Conservation (phyloP, 2,888 invertebrate genomes). For the Andrena trimmerana region DNA sequence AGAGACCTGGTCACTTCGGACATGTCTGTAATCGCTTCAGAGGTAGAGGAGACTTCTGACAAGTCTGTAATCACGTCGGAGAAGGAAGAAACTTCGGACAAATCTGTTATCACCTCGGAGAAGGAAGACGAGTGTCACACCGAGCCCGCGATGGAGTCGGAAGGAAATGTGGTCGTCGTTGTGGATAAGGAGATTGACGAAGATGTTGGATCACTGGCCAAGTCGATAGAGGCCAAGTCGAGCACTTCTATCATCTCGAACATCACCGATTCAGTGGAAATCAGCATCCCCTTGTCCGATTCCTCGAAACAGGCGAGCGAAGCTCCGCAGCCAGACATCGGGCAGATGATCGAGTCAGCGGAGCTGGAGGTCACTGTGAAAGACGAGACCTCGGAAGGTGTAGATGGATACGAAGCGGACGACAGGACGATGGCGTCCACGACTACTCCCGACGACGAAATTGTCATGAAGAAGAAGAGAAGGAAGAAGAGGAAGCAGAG, state of each 20-base stretch:
- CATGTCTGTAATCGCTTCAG: conserved; percentile 29
- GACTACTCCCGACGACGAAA: conserved; percentile 78
- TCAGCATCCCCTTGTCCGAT: conserved; percentile 86
- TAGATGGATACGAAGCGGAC: conserved; percentile 91
- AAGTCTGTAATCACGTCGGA: conserved; percentile 42
- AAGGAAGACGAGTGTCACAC: conserved; percentile 68
- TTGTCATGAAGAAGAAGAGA: conserved; percentile 85
- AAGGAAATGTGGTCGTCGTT: conserved; percentile 44
- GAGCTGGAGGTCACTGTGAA: conserved; percentile 52
- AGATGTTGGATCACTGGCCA: conserved; percentile 60
- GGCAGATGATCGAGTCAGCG: conserved; percentile 69
- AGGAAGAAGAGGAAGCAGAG: conserved; percentile 86
- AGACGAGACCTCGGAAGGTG: conserved; percentile 84
- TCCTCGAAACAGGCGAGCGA: conserved; percentile 86
- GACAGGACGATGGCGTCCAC: conserved; percentile 87
- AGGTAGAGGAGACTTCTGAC: conserved; percentile 77
- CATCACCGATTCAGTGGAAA: conserved; percentile 86
- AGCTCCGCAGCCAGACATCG: conserved; percentile 82
- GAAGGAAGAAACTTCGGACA: conserved; percentile 78
- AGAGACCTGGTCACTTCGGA: conserved; percentile 69
- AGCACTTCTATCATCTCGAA: conserved; percentile 84
- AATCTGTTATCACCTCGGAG: conserved; percentile 37
- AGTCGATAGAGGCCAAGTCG: conserved; percentile 59
- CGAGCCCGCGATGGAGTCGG: conserved; percentile 73
- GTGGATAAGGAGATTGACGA: conserved; percentile 63